Conservation (phyloP, 2,888 invertebrate genomes). For the Muschampia plurimacula region DNA sequence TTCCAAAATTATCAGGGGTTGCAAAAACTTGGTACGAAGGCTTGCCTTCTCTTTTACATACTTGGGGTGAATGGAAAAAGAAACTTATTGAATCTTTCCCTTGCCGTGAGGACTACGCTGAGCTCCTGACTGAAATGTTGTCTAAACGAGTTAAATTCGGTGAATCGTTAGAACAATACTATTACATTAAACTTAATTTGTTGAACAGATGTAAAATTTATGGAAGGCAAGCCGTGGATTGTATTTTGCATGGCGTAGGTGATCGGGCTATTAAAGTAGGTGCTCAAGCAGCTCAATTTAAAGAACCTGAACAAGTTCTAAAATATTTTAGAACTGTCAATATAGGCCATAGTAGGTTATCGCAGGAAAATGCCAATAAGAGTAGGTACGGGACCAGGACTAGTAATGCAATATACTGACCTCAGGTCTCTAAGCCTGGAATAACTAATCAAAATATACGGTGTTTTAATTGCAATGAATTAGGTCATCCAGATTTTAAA, state of each 20-base stretch:
- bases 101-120: neutral
- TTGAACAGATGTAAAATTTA: neutral
- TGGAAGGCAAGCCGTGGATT: neutral
- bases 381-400: neutral
- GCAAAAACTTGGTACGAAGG: neutral
- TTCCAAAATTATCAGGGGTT: neutral
- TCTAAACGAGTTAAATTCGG: neutral
- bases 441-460: slow-evolving; percentile 17
- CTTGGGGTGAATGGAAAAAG: neutral
- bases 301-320: neutral
- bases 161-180: neutral
- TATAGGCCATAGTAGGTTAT: neutral
- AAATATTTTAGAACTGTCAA: neutral
- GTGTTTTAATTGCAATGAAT: slow-evolving; percentile 21
- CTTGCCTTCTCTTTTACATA: neutral
- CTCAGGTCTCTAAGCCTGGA: neutral
- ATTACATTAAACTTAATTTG: neutral
- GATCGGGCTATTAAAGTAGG: neutral
- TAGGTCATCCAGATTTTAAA: slow-evolving; percentile 24
- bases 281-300: neutral
- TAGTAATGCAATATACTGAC: no score
- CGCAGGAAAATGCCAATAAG: neutral
- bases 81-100: slow-evolving; percentile 2
- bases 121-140: neutral
- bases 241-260: neutral